Conservation (phyloP, 2,888 invertebrate species). For the Chromoteleia sp. region DNA sequence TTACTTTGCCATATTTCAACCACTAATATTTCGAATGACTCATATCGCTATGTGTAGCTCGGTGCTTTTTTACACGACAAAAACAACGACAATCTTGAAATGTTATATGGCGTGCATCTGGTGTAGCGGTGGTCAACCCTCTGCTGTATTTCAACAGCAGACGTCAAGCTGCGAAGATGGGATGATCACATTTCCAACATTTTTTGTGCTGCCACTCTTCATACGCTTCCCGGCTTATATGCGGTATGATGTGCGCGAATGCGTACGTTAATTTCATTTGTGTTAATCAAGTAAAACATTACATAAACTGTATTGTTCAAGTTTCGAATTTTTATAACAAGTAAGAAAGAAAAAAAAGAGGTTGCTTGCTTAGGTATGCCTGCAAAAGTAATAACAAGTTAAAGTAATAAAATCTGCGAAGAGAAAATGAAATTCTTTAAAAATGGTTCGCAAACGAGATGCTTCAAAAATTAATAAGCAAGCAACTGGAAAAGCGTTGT, state of each 20-base stretch:
- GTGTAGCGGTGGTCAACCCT: constrained; percentile 57
- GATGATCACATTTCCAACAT: constrained; percentile 62
- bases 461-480: too few relatives aligned
- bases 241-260: constrained; percentile 38
- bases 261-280: constrained; percentile 53
- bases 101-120: constrained; percentile 51
- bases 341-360: background rate
- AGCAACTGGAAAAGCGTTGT: too few relatives aligned
- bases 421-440: too few relatives aligned
- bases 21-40: constrained; percentile 18
- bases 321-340: constrained; percentile 15
- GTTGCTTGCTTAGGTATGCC: too few relatives aligned
- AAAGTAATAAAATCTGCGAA: too few relatives aligned
- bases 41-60: constrained; percentile 8
- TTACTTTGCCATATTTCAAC: background rate
- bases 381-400: too few relatives aligned
- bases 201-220: constrained; percentile 56
- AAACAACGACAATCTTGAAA: constrained; percentile 53
- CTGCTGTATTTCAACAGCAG: constrained; percentile 52
- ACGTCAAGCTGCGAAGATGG: constrained; percentile 63
- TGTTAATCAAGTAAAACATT: constrained; percentile 57
- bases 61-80: constrained; percentile 28
- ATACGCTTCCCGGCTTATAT: constrained; percentile 33
- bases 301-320: constrained; percentile 33
- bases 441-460: too few relatives aligned